Evolutionary conservation across 1,140 invertebrate species (phyloP).

Genomic region (Drosophila parvula): DNA sequence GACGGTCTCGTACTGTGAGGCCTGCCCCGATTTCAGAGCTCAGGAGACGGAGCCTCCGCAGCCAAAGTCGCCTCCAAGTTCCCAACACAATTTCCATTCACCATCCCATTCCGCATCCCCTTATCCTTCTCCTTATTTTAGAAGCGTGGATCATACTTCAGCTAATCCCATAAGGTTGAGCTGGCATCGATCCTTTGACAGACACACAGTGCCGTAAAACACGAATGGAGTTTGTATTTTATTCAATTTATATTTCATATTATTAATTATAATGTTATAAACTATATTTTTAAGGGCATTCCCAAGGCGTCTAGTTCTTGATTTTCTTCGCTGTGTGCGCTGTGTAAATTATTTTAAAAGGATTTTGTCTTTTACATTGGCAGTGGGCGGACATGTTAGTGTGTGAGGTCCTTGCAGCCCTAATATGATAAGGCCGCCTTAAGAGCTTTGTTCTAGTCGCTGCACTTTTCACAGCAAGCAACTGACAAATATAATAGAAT

Average conservation of each 20-base stretch:
- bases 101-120: too few relatives aligned
- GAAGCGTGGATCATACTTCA: neutral
- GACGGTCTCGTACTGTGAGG: slow-evolving; percentile 11
- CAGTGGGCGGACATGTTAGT: slow-evolving; percentile 4
- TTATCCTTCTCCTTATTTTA: too few relatives aligned
- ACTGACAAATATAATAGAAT: neutral
- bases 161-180: slow-evolving; percentile 3
- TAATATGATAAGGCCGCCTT: slow-evolving; percentile 57
- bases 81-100: too few relatives aligned
- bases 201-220: neutral
- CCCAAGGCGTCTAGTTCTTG: neutral
- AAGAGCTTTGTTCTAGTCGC: slow-evolving; percentile 43
- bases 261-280: neutral
- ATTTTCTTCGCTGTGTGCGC: slow-evolving; percentile 26
- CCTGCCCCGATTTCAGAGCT: neutral
- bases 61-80: too few relatives aligned
- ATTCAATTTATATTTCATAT: neutral
- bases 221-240: neutral
- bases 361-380: slow-evolving; percentile 64
- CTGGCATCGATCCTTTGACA: neutral
- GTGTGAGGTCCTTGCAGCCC: slow-evolving; percentile 25
- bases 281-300: slow-evolving; percentile 12
- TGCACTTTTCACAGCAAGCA: slow-evolving; percentile 4
- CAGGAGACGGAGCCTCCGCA: neutral
- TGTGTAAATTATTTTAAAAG: slow-evolving; percentile 78